Base-by-base conservation (phyloP, 2,113 vertebrate species). In the Forbesichthys papilliferus region DNA sequence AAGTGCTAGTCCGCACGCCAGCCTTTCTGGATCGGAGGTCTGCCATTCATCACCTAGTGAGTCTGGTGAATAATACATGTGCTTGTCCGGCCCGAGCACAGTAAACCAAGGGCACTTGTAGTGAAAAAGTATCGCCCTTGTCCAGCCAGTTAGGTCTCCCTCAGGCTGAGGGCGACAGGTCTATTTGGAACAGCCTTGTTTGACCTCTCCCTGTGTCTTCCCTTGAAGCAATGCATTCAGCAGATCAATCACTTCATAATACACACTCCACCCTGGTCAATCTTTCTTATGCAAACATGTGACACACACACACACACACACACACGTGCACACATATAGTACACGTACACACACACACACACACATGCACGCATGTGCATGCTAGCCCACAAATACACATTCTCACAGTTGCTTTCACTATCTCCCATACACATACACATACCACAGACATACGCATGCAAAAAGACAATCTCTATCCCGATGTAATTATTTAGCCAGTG, bases 121-220 rank as follows among this genome's bases (percentile, higher is more conserved):
- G 72, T 81, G 77, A 72, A 78, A 84, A 81, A 82, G 79, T 74
- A 76, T 85, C 57, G 84, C 83, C 86, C 88, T 86, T 87, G 87
- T 87, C 82, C 79, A 84, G 89, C 81, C 70, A 80, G 88, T 85
- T 85, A 73, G 78, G 72, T 69, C 82, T 74, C 83, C 91, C 87
- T 0, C 77, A 84, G 89, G 89, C 88, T 76, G 68, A 76, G 73
- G 81, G 82, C 69, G 83, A 87, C 87, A 88, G 84, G 85, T 90
- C 83, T 87, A 90, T 90, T 88, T 90, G 89, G 88, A 90, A 91
- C 74, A 74, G 79, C 87, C 88, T 88, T 80, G 74, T 89, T 88
- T 91, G 91, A 92, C 90, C 90, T 87, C 83, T 84, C 75, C 65
- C 78, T 75, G 49, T 86, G 86, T 89, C 90, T 89, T 88, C 87